These are phyloP conservation scores for Carcharodon carcharias DNA, from an alignment of 2,797 vertebrate genomes.

Conservation along the genomic window DNA sequence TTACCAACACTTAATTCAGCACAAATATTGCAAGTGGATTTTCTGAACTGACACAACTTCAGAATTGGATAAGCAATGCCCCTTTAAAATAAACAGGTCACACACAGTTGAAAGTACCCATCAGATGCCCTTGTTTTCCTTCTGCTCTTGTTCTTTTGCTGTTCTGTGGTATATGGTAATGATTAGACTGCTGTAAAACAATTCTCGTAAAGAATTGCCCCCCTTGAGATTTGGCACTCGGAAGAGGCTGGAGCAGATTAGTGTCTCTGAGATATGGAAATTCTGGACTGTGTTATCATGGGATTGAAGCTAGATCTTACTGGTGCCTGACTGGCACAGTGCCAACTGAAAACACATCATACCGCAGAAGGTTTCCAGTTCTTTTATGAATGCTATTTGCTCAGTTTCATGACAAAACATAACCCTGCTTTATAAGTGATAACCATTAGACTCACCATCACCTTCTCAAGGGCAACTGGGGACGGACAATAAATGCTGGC, in stretches of 20 bases:
- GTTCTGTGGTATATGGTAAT: neutral
- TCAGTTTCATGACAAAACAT: neutral
- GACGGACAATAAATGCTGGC: too few species aligned
- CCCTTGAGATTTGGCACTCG: conserved; percentile 5
- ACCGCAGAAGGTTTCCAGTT: neutral
- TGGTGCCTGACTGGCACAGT: neutral
- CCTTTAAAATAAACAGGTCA: neutral
- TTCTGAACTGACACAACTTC: neutral
- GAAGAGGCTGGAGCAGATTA: neutral
- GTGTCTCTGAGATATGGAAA: conserved; percentile 17
- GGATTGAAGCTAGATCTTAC: neutral
- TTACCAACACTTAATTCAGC: neutral
- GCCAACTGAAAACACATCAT: neutral
- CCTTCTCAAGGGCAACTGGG: neutral
- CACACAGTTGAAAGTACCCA: neutral
- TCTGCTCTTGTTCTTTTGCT: neutral
- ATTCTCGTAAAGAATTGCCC: neutral
- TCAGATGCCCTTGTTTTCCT: neutral
- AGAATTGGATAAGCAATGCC: neutral
- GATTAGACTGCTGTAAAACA: neutral
- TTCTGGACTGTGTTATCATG: neutral
- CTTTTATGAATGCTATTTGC: neutral
- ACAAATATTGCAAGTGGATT: neutral
- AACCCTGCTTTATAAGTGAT: neutral
- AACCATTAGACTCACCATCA: neutral